Base-by-base conservation (phyloP, 2,888 invertebrate genomes). In the Eudemis profundana region DNA sequence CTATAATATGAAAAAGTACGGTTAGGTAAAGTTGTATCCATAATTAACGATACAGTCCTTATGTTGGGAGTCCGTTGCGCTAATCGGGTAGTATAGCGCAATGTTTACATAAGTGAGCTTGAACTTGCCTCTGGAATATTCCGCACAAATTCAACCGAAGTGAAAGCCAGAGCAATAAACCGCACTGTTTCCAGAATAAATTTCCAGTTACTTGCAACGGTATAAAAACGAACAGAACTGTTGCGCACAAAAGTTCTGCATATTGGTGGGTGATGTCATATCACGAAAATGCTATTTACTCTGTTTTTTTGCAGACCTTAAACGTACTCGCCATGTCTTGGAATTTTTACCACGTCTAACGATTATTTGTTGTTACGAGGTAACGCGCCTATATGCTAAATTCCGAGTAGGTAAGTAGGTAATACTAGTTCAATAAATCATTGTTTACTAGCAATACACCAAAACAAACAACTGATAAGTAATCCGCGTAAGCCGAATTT, bases 101-200 rank as follows among this genome's bases (percentile, higher is more conserved):
- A 53, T 60, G 36, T 68, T 68, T 65, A 67, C 57, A 59, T 66
- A 68, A 67, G 19, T 66, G 66, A 51, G 68, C 70, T 70, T 70
- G 70, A 70, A 69, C 70, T 68, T 71, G 67, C 14, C 19, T 69
- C 70, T 68, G 71, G 68, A 70, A 68, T 59, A 66, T 63, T 69
- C 61, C 68, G 61, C 53, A 46, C 49, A 29, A 33, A 44, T 53
- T 42, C 44, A 19, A 38, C 15, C 33, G 15, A 67, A 70, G 71
- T 63, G 71, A 70, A 70, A 71, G 70, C 46, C 53, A 10, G 44
- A 42, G 42, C 50, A 49, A 51, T 49, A 63, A 36, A 38, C 29
- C 36, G 19, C 36, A 59, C 7, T n/a, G 14, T 51, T 59, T 53
- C 59, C 59, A 65, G 46, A 59, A 53, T 51, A 27, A 17, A 17